Evolutionary conservation across 2,888 invertebrate genomes (phyloP), one percentile per base, ranked within the genome.

Genomic region (Philereme vetulata): DNA sequence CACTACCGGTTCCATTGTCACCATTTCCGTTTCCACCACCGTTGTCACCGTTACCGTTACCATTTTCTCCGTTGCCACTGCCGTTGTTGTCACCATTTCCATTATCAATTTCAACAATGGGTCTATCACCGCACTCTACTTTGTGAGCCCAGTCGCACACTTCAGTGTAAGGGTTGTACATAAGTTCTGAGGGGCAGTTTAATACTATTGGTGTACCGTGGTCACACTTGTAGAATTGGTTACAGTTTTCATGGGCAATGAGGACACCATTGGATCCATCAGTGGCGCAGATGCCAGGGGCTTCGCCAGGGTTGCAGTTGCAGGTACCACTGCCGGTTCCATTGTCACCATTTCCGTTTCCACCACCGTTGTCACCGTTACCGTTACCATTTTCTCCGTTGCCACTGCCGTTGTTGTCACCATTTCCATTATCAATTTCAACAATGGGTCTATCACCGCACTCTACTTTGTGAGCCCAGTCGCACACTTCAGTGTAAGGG

Each of bases 61-160:
- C 59, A n/a, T 49, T 52, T 5, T 32, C 64, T 4, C 42, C 51
- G 8, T 46, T 59, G 32, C 46, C 56, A 0, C 35, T 50, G 0
- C 5, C 11, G 5, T 33, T 60, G 4, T 35, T 55, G 5, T 46
- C 59, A 35, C 46, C 55, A 1, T 42, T 48, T 1, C 48, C 60
- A n/a, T 34, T n/a, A 0, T 51, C 61, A 6, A 49, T 43, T 5
- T 71, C 74, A 42, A 68, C 69, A 10, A 74, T 67, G 0, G 69
- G 65, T 56, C 70, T 70, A 32, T 72, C 71, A 6, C 70, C 71
- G 53, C 82, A 82, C 0, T 77, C 62, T 1, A 81, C 79, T 10
- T 73, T 69, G 4, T 64, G 42, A 1, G 77, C 71, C 74, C 77
- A 81, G 47, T 78, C 78, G 48, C 80, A 79, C 34, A 59, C 45